Conservation (phyloP, 2,797 vertebrate species). For the Acanthis flammea region DNA sequence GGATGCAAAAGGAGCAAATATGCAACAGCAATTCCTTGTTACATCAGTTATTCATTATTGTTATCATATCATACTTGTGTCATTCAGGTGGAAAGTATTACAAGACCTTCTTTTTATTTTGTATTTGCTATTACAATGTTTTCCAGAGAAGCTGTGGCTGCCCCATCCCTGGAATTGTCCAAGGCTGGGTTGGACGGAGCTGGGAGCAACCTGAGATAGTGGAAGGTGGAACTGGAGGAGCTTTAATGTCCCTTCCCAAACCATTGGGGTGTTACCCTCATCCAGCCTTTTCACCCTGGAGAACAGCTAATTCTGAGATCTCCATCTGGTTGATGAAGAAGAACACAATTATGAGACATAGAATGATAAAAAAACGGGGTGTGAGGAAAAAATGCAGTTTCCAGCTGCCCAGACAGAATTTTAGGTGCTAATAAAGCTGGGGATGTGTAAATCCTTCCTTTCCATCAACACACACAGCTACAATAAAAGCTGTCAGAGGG, state of each 20-base stretch:
- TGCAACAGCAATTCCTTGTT: neutral
- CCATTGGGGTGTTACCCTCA: neutral
- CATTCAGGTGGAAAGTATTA: neutral
- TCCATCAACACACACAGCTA: neutral
- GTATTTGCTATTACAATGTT: neutral
- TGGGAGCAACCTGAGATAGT: neutral
- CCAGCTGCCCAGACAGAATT: neutral
- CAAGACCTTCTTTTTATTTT: neutral
- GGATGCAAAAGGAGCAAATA: neutral
- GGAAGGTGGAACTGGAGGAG: neutral
- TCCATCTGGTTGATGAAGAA: neutral
- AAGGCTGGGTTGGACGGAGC: rapidly evolving
- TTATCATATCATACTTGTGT: neutral
- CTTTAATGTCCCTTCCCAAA: neutral
- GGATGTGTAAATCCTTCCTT: neutral
- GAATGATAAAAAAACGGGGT: rapidly evolving
- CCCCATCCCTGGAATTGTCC: neutral
- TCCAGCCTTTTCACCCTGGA: neutral
- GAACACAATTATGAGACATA: neutral
- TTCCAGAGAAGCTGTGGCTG: neutral
- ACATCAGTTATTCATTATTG: neutral
- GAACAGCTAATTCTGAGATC: neutral
- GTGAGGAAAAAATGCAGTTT: neutral
- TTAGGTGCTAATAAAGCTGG: neutral
- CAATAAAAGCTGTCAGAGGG: neutral